Base-by-base conservation (phyloP, 2,888 invertebrate species). In the Malthinus seriepunctatus region DNA sequence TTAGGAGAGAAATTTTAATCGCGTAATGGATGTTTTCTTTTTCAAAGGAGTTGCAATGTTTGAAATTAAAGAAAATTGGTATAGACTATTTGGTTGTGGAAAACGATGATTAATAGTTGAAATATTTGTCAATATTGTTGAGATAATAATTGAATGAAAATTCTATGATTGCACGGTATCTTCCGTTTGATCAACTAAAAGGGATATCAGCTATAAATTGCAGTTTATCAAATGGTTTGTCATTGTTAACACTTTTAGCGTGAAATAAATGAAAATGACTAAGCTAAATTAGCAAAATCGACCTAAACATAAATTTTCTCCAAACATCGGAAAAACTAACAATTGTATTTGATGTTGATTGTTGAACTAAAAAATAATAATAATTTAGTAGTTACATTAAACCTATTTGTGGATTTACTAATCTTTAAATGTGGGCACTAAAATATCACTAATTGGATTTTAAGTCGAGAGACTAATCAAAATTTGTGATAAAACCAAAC, bases 341-440 rank as follows among this genome's bases (percentile, higher is more conserved):
- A 23, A 23, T 5, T 3, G 23, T 3, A 23, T 2, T 23, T 2
- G 23, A 23, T 23, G 23, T 23, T 23, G 23, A 23, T 3, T 3
- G 5, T 23, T 23, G 5, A 23, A 23, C 2, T 3, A 23, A 23
- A 23, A 3, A 23, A 23, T 23, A 23, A 23, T 23, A 23, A 23
- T 23, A 23, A 23, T 23, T 23, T 23, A 23, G 23, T 3, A 8
- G 39, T 39, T 39, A 39, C 15, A 15, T 23, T 23, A 23, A 45
- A 52, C 45, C 45, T 45, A 45, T 46, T 39, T 42, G 42, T 33
- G 14, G 51, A 51, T 51, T 46, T 46, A 45, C 52, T 52, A 52
- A 52, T 52, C 52, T 52, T 52, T 12, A 45, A 51, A 52, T 45
- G 52, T 52, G 52, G 52, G 52, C 52, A 52, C 52, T 52, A 52